phyloP scores from a whole-genome alignment of 2,113 vertebrate genomes.

The Callipepla squamata region DNA sequence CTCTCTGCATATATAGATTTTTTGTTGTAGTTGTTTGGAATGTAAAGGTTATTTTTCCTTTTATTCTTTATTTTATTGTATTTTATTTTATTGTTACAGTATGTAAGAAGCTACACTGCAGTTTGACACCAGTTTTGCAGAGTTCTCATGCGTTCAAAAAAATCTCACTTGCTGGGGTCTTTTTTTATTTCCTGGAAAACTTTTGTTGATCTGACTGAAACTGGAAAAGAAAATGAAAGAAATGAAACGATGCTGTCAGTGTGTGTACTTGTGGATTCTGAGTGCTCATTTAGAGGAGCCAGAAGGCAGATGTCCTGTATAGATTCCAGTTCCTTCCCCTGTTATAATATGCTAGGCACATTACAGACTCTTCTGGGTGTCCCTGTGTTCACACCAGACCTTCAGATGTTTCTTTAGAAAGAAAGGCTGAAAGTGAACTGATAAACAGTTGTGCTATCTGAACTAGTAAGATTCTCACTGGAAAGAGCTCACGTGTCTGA shows the following conservation, averaged over 20 bases:
- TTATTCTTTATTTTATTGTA: neutral
- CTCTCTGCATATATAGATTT: neutral
- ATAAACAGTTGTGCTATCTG: neutral
- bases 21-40: neutral
- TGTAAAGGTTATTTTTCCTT: neutral
- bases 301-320: neutral
- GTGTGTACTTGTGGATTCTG: neutral
- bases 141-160: neutral
- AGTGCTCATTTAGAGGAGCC: neutral
- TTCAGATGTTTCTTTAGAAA: conserved; percentile 18
- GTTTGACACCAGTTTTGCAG: neutral
- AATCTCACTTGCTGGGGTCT: neutral
- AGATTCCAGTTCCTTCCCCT: neutral
- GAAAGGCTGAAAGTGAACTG: neutral
- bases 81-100: neutral
- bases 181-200: neutral
- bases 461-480: neutral
- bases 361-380: neutral
- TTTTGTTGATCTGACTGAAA: neutral
- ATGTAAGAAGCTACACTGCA: neutral
- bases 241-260: neutral
- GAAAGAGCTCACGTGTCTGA: neutral
- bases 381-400: neutral
- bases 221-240: neutral
- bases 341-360: conserved; percentile 23